phyloP scores from a whole-genome alignment of 2,797 vertebrate species.

The Rhabdomys pumilio region DNA sequence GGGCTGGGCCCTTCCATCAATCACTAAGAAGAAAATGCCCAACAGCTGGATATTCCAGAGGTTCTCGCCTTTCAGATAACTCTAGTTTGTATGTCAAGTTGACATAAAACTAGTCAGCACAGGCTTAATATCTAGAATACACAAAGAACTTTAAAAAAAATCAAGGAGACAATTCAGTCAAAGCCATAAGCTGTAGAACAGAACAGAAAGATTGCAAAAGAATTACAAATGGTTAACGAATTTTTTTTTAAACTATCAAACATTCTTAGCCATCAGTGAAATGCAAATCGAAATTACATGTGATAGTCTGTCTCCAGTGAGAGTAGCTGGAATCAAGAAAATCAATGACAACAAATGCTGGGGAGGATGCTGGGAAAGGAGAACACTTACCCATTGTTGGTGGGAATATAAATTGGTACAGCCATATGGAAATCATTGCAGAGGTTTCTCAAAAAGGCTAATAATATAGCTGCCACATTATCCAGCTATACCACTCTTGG shows the following conservation, averaged over 20 bases:
- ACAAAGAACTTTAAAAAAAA: background rate
- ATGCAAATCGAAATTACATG: background rate
- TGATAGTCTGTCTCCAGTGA: background rate
- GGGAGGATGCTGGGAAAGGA: background rate
- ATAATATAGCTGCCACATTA: background rate
- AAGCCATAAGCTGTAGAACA: background rate
- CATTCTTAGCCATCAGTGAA: background rate
- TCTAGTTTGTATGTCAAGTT: background rate
- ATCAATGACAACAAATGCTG: background rate
- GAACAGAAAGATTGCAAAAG: background rate
- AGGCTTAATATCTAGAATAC: background rate
- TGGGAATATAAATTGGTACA: background rate
- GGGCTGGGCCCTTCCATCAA: no score
- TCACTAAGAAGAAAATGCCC: background rate
- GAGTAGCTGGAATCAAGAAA: background rate
- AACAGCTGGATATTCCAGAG: background rate
- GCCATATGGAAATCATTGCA: background rate
- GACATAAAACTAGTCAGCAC: no score
- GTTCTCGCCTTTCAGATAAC: background rate
- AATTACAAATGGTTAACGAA: background rate
- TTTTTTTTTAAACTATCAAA: background rate
- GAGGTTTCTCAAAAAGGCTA: background rate
- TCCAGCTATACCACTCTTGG: background rate
- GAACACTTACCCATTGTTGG: background rate
- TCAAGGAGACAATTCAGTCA: background rate